phyloP scores from a whole-genome alignment of 1,140 invertebrate genomes.

The Ectropis grisescens region DNA sequence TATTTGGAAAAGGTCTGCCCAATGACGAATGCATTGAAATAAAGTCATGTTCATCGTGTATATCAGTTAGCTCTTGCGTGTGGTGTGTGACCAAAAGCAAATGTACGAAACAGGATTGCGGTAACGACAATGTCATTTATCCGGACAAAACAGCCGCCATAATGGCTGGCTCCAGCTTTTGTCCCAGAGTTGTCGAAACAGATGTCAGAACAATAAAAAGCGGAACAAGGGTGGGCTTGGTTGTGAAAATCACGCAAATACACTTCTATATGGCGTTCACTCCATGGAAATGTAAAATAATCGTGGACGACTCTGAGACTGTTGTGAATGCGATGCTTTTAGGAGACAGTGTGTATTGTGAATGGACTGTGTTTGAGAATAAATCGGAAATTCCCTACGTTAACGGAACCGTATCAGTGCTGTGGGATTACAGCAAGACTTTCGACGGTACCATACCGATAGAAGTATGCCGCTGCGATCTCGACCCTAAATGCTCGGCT shows the following conservation, averaged over 20 bases:
- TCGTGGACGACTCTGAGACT: slow-evolving; percentile 15
- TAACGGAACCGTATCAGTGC: slow-evolving; percentile 28
- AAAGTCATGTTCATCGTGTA: slow-evolving; percentile 27
- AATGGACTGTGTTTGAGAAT: slow-evolving; percentile 31
- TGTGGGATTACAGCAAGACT: slow-evolving; percentile 44
- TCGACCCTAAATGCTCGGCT: slow-evolving; percentile 27
- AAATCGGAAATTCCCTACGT: slow-evolving; percentile 22
- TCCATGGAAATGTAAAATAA: slow-evolving; percentile 44
- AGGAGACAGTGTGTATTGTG: slow-evolving; percentile 37
- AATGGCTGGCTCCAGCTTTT: slow-evolving; percentile 36
- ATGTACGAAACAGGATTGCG: slow-evolving; percentile 42
- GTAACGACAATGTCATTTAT: slow-evolving; percentile 46
- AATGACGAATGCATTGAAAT: no score
- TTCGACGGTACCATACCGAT: slow-evolving; percentile 39
- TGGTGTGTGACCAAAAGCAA: slow-evolving; percentile 51
- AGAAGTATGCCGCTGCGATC: slow-evolving; percentile 38
- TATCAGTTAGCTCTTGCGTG: slow-evolving; percentile 23
- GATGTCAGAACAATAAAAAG: slow-evolving; percentile 23
- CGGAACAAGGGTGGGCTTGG: slow-evolving; percentile 24
- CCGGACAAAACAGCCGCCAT: slow-evolving; percentile 26
- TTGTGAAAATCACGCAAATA: slow-evolving; percentile 44
- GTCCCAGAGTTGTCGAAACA: slow-evolving; percentile 30
- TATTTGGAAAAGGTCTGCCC: no score
- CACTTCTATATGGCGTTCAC: slow-evolving; percentile 53
- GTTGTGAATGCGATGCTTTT: slow-evolving; percentile 27